phyloP scores from a whole-genome alignment of 2,797 vertebrate species.

The Sphenopsis melanotis region DNA sequence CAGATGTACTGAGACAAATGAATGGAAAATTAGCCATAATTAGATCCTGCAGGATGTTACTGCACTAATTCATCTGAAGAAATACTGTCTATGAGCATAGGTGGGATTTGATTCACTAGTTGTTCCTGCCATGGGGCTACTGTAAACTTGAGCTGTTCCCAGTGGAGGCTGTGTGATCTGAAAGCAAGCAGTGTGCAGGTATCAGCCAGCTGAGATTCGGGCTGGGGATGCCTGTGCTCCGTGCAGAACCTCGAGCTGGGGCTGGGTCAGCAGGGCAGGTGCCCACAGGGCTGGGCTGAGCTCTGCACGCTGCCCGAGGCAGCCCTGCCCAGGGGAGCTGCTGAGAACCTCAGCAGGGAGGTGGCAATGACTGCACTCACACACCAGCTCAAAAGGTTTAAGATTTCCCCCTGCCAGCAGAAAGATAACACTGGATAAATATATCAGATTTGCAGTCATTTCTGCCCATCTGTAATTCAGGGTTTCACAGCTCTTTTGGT shows the following conservation, averaged over 20 bases:
- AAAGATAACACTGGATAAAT: neutral
- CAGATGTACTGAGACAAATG: slow-evolving; percentile 24
- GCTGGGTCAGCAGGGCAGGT: neutral
- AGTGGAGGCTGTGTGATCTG: neutral
- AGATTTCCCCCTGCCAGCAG: rapidly evolving
- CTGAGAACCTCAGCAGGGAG: rapidly evolving
- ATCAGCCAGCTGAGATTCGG: rapidly evolving
- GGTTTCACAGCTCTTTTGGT: neutral
- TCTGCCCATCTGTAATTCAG: neutral
- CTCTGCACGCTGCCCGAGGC: rapidly evolving
- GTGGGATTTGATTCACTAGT: neutral
- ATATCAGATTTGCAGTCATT: neutral
- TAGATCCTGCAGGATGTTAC: neutral
- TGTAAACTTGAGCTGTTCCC: neutral
- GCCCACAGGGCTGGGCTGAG: neutral
- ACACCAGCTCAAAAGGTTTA: neutral
- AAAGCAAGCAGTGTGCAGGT: rapidly evolving
- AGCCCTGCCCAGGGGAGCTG: neutral
- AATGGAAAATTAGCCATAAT: slow-evolving; percentile 48
- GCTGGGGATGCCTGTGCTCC: rapidly evolving
- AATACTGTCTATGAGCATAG: neutral
- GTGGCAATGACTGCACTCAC: neutral
- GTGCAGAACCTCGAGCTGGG: rapidly evolving
- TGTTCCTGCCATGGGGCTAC: neutral
- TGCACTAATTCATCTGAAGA: neutral